phyloP scores from a whole-genome alignment of 2,113 vertebrate species.

The Tonatia bakeri region DNA sequence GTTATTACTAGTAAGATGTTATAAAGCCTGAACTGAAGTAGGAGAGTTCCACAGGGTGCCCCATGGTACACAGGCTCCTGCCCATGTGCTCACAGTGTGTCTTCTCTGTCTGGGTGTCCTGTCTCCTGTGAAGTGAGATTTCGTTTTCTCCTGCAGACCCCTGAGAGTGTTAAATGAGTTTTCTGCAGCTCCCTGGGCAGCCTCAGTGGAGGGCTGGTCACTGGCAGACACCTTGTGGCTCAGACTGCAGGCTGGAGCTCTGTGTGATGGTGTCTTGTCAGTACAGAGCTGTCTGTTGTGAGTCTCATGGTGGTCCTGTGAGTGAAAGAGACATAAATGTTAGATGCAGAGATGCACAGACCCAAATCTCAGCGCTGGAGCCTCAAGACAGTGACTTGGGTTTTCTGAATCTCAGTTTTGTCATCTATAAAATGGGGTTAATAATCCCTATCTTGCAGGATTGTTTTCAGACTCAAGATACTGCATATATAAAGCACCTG shows the following conservation, averaged over 20 bases:
- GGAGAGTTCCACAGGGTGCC: accelerated
- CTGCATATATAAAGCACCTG: not conserved
- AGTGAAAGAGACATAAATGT: not conserved
- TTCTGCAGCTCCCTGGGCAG: not conserved
- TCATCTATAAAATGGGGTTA: not conserved
- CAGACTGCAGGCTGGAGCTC: not conserved
- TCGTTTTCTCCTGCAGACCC: not conserved
- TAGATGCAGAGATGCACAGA: not conserved
- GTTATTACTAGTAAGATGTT: too few relatives aligned
- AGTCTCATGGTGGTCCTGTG: accelerated
- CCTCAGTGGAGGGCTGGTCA: not conserved
- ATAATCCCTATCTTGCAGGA: not conserved
- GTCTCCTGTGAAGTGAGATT: not conserved
- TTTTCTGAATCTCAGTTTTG: not conserved
- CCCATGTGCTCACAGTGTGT: too few relatives aligned
- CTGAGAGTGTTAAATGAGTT: not conserved
- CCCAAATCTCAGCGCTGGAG: not conserved
- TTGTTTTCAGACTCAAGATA: not conserved
- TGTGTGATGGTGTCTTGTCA: accelerated
- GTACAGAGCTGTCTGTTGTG: not conserved
- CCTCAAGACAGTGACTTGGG: not conserved
- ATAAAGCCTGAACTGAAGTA: not conserved
- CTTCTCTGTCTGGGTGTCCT: not conserved
- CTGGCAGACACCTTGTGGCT: not conserved
- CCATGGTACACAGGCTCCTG: too few relatives aligned